phyloP scores from a whole-genome alignment of 2,888 invertebrate species.

The Vandiemenella viatica region DNA sequence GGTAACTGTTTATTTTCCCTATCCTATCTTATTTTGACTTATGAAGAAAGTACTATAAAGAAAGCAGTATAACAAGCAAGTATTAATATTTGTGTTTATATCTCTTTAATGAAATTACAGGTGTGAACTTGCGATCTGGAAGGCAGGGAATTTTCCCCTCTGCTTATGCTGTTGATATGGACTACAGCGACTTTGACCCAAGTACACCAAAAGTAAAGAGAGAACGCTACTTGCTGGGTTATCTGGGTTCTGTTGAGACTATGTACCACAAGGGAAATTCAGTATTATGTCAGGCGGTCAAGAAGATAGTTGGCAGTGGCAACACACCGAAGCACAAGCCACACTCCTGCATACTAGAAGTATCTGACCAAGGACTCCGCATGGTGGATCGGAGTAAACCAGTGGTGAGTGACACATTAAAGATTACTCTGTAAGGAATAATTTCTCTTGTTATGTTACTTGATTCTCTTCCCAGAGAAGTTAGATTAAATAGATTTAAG shows the following conservation, averaged over 20 bases:
- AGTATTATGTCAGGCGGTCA: constrained; percentile 81
- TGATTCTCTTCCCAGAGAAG: too few relatives aligned
- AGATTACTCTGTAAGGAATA: neutral
- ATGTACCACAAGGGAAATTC: constrained; percentile 92
- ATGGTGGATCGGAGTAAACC: constrained; percentile 84
- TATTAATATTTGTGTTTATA: too few relatives aligned
- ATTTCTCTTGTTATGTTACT: neutral
- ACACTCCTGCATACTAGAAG: constrained; percentile 76
- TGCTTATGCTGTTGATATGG: constrained; percentile 92
- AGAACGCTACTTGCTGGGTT: constrained; percentile 79
- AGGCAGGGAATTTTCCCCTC: constrained; percentile 92
- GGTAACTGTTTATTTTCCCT: too few relatives aligned
- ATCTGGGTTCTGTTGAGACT: constrained; percentile 93
- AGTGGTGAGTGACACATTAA: constrained; percentile 36
- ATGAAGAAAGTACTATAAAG: too few relatives aligned
- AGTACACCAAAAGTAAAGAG: constrained; percentile 67
- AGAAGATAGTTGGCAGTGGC: constrained; percentile 49
- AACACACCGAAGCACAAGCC: constrained; percentile 32
- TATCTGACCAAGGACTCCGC: constrained; percentile 86
- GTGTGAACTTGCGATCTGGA: constrained; percentile 86
- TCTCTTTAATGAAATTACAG: constrained; percentile 30
- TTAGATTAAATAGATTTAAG: too few relatives aligned
- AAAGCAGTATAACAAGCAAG: too few relatives aligned
- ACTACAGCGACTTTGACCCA: constrained; percentile 90
- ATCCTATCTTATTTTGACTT: too few relatives aligned